Percentiles rank a stretch among this genome's conserved stretches.
Conservation (phyloP, 2,797 vertebrate species). For the Danio tinwini region DNA sequence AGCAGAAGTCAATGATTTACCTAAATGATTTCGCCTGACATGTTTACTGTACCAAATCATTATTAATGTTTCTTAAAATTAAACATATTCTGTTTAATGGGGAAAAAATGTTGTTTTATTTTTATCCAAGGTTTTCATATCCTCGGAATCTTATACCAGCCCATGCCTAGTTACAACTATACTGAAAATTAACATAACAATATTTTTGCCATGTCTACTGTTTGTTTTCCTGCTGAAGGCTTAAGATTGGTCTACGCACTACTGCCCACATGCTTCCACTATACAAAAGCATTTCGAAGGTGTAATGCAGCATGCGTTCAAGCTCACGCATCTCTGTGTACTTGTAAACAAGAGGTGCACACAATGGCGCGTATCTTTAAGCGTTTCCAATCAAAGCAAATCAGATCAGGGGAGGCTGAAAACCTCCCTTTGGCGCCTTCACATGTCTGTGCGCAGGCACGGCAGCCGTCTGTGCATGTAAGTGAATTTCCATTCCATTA, state of each 20-base stretch:
- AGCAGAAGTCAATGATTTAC: too few relatives aligned
- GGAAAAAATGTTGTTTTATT: too few relatives aligned
- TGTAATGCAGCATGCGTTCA: not conserved
- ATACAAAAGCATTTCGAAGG: constrained; percentile 2
- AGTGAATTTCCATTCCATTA: constrained; percentile 64
- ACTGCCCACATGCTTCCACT: constrained; percentile 21
- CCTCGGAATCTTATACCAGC: too few relatives aligned
- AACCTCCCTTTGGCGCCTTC: constrained; percentile 59
- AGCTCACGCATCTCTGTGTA: constrained; percentile 20
- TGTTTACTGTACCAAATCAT: too few relatives aligned
- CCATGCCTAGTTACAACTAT: not conserved
- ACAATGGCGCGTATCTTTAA: constrained; percentile 32
- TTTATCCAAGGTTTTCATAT: too few relatives aligned
- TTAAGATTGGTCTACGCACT: not conserved
- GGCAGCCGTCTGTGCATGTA: constrained; percentile 51
- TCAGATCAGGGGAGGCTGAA: constrained; percentile 56
- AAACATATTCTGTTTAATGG: too few relatives aligned
- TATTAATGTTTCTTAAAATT: too few relatives aligned
- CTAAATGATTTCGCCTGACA: too few relatives aligned
- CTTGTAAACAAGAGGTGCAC: constrained; percentile 45
- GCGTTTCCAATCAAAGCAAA: constrained; percentile 58
- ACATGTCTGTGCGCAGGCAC: constrained; percentile 54
- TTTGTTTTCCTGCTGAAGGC: constrained; percentile 19
- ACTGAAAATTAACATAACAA: not conserved
- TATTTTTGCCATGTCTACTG: not conserved